Conservation (phyloP, 2,113 vertebrate species). For the Gallinago media region DNA sequence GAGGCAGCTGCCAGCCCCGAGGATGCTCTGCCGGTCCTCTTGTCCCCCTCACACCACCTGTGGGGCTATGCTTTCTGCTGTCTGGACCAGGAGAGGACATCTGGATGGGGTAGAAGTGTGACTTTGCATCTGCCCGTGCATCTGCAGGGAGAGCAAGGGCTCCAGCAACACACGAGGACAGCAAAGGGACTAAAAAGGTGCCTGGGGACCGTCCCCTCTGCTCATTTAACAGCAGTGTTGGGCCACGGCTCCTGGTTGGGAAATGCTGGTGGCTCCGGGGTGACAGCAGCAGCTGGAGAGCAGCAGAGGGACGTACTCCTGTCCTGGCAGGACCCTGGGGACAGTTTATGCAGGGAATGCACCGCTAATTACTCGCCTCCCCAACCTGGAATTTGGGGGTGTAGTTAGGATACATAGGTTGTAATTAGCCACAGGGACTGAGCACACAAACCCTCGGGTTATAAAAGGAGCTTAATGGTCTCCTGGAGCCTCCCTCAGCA, state of each 20-base stretch:
- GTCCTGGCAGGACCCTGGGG: rapidly evolving
- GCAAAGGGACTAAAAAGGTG: background rate
- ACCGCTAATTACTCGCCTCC: background rate
- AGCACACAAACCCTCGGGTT: background rate
- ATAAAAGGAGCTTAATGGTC: background rate
- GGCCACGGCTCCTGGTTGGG: background rate
- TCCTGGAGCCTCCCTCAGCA: rapidly evolving
- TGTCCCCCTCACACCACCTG: background rate
- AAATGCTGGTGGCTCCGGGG: rapidly evolving
- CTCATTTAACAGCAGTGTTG: background rate
- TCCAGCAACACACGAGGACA: background rate
- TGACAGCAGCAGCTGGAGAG: background rate
- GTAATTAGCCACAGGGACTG: background rate
- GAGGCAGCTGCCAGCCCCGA: background rate
- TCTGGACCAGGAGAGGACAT: background rate
- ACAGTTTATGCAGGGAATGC: background rate
- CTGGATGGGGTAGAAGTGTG: background rate
- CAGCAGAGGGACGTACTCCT: background rate
- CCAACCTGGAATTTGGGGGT: background rate
- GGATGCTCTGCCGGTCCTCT: background rate
- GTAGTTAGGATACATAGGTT: background rate
- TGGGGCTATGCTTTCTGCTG: background rate
- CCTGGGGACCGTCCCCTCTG: too few species aligned
- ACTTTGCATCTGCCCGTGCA: background rate
- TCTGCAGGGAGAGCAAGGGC: background rate